Evolutionary conservation across 2,888 invertebrate species (phyloP), one percentile per base, ranked within the genome.

Genomic region (Clivina fossor): DNA sequence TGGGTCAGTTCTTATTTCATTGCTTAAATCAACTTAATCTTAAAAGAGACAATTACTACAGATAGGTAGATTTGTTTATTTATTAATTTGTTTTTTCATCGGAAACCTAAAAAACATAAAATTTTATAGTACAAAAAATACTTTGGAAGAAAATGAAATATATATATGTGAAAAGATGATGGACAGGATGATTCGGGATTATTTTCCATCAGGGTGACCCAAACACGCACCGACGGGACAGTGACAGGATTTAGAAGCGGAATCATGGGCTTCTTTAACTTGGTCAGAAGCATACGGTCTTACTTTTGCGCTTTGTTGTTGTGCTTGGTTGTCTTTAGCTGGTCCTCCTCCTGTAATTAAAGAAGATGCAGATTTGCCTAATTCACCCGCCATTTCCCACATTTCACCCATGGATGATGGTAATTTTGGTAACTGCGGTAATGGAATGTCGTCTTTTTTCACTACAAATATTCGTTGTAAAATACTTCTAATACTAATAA

Each of bases 361-460:
- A 41, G 67, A 67, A 60, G 65, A 59, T 28, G 67, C 56, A 30
- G 62, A 60, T 50, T 57, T 60, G 32, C 58, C 60, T 20, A 62
- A 37, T 43, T 35, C 51, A 41, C 60, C 65, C 32, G 66, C 60
- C 33, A 65, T 62, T 38, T 66, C 66, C 72, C 72, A 71, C 22
- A 66, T 68, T 55, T 84, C 84, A 40, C 80, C 78, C 58, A 83
- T 74, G 67, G 78, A 79, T 65, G 78, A 76, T 15, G 85, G 84
- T 37, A 83, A 67, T 71, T 79, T 78, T 62, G 84, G 74, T 59
- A 84, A 76, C 60, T 83, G 13, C n/a, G 51, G 51, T 32, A 51
- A 43, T 22, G 53, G 35, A 37, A 28, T 32, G 13, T 53, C 53
- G 26, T 53, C 53, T 28, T 53, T 53, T 37, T 43, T 44, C 18